Evolutionary conservation across 2,113 vertebrate species (phyloP), one percentile per base, ranked within the genome.

Genomic region (Holacanthus passer): DNA sequence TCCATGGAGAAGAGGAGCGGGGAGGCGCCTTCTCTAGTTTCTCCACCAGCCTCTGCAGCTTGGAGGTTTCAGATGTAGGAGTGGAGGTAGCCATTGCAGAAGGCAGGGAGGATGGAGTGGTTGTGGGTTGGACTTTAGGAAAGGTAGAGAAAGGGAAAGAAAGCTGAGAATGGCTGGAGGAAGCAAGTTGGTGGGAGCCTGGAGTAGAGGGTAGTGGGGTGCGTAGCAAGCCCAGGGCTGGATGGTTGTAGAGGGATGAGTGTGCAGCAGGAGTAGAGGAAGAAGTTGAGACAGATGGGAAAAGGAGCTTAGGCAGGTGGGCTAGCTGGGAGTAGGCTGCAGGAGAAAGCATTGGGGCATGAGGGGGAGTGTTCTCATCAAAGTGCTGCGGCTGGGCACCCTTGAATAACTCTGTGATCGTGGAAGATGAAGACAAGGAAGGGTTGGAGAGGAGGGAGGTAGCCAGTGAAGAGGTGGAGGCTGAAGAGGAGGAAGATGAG

Each of bases 51-150:
- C 91, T 91, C 81, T 95, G 95, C 67, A 95, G 80, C 76, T 95
- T 95, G 17, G 97, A 97, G 0, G 97, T 97, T 93, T 94, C 96
- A 90, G 76, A 96, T 79, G 90, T 95, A 83, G 74, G 95, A 87
- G 45, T 96, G 89, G 62, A 72, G 53, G 75, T 80, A 41, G 81
- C 67, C 53, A 93, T 81, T 10, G 94, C 91, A 31, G 93, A 87
- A 13, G 82, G 88, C 58, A 89, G 59, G 53, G 91, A 83, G 53
- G 88, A 89, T 3, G 86, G 55, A 31, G 81, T 69, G 79, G 86
- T 69, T 77, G 91, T 55, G 73, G 86, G 84, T 94, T 70, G 90
- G 92, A 85, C 91, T 86, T 96, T 95, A 5, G 95, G 94, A 81
- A 91, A 94, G 29, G 53, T 82, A 91, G 96, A 59, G 92, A 91